Conservation (phyloP, 2,888 invertebrate species). For the Galeopsomyia nigrocyanea region DNA sequence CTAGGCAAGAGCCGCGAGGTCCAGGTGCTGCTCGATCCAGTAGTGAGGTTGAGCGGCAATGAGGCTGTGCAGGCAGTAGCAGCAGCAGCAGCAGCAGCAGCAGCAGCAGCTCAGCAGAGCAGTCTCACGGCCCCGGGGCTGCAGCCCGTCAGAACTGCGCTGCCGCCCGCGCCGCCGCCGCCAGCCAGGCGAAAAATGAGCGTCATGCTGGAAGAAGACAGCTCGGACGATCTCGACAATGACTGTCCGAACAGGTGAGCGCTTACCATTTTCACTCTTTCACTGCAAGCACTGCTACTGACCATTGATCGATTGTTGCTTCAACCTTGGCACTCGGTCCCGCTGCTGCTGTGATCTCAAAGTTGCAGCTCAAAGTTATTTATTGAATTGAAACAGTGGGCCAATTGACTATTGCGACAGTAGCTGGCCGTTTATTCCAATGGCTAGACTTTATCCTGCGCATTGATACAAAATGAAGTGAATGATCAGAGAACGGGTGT, state of each 20-base stretch:
- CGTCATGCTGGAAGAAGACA: conserved; percentile 63
- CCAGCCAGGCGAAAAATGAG: conserved; percentile 59
- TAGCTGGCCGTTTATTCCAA: too few relatives aligned
- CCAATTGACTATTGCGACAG: too few relatives aligned
- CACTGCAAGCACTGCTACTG: not conserved
- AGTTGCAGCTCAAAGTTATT: too few relatives aligned
- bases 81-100: not conserved
- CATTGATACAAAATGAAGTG: too few relatives aligned
- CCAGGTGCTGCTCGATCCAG: not conserved
- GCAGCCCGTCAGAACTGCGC: not conserved
- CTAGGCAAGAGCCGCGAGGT: conserved; percentile 44
- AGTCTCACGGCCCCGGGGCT: too few relatives aligned
- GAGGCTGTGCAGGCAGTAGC: conserved; percentile 12
- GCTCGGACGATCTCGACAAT: conserved; percentile 58
- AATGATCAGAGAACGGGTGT: too few relatives aligned
- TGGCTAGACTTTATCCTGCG: too few relatives aligned
- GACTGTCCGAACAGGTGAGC: conserved; percentile 43
- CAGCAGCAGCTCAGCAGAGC: too few relatives aligned
- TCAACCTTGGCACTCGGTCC: not conserved
- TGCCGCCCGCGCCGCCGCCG: conserved; percentile 33
- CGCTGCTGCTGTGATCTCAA: too few relatives aligned
- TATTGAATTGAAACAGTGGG: too few relatives aligned
- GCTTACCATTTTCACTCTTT: not conserved
- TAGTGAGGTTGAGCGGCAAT: too few relatives aligned
- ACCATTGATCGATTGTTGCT: not conserved